Conservation (phyloP, 1,140 invertebrate genomes). For the Caenorhabditis inopinata region DNA sequence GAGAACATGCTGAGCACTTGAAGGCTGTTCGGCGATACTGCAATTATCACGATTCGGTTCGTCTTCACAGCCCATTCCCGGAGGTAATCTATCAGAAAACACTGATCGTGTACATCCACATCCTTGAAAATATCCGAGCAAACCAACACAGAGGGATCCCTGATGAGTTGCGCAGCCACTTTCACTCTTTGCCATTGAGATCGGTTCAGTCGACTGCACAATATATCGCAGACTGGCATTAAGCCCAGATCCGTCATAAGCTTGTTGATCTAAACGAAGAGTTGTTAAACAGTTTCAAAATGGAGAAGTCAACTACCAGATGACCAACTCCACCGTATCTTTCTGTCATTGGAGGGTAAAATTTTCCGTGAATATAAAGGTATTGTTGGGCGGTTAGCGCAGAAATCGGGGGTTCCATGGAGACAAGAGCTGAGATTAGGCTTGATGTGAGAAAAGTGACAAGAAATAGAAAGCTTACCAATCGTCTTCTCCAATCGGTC, state of each 20-base stretch:
- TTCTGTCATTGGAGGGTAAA: conserved; percentile 70
- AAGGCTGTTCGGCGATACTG: conserved; percentile 87
- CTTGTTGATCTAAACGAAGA: conserved; percentile 37
- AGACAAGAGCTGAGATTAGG: not conserved
- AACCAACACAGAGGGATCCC: conserved; percentile 77
- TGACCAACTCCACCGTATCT: conserved; percentile 68
- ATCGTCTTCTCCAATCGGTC: not conserved
- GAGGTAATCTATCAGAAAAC: conserved; percentile 88
- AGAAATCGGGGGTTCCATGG: not conserved
- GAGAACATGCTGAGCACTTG: conserved; percentile 93
- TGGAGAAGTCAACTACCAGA: conserved; percentile 26
- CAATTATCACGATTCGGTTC: conserved; percentile 80
- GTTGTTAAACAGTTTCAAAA: not conserved
- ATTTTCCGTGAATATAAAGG: conserved; percentile 77
- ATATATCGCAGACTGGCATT: conserved; percentile 78
- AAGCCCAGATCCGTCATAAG: conserved; percentile 76
- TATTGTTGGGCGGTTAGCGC: conserved; percentile 79
- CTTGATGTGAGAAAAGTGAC: no score
- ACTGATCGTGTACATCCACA: conserved; percentile 93
- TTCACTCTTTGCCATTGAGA: conserved; percentile 82
- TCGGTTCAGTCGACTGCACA: conserved; percentile 77
- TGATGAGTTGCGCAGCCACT: conserved; percentile 81
- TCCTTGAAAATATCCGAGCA: conserved; percentile 85
- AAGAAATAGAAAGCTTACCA: no score
- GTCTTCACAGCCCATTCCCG: conserved; percentile 78